Conservation (phyloP, 2,113 vertebrate genomes). For the Noturus placidus region DNA sequence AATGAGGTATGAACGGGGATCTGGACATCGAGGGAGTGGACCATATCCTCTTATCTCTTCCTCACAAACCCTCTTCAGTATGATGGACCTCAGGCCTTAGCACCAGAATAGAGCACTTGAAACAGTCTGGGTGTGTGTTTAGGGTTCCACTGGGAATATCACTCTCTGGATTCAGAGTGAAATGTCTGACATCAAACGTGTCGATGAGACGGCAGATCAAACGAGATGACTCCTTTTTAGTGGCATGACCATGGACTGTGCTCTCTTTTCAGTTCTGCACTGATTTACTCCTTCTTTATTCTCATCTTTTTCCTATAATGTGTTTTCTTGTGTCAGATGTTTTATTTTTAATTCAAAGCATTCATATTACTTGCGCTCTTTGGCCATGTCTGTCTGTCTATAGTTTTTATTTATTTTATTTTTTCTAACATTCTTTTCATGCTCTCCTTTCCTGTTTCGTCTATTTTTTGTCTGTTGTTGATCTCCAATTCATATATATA, state of each 20-base stretch:
- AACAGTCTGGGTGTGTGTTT: conserved; percentile 48
- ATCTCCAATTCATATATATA: not conserved
- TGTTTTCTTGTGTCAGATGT: not conserved
- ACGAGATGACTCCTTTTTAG: conserved; percentile 47
- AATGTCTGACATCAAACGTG: conserved; percentile 70
- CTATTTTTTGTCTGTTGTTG: not conserved
- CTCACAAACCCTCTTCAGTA: conserved; percentile 55
- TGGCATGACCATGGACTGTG: conserved; percentile 42
- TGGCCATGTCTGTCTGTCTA: not conserved
- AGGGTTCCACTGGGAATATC: conserved; percentile 64
- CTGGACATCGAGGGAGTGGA: conserved; percentile 15
- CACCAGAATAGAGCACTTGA: conserved; percentile 61
- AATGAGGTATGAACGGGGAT: conserved; percentile 49
- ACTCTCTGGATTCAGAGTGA: conserved; percentile 69
- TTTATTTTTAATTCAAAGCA: not conserved
- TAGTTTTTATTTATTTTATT: not conserved
- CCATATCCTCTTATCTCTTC: conserved; percentile 60
- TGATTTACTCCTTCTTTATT: not conserved
- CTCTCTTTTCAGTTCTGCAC: conserved; percentile 12
- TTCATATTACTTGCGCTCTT: not conserved
- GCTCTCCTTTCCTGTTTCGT: not conserved
- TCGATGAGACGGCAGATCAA: conserved; percentile 61
- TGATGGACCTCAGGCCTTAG: conserved; percentile 51
- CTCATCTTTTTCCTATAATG: not conserved
- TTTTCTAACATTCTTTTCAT: not conserved